Evolutionary conservation across 2,888 invertebrate species (phyloP), one percentile per base, ranked within the genome.

Genomic region (Hirtodrosophila histrioides): DNA sequence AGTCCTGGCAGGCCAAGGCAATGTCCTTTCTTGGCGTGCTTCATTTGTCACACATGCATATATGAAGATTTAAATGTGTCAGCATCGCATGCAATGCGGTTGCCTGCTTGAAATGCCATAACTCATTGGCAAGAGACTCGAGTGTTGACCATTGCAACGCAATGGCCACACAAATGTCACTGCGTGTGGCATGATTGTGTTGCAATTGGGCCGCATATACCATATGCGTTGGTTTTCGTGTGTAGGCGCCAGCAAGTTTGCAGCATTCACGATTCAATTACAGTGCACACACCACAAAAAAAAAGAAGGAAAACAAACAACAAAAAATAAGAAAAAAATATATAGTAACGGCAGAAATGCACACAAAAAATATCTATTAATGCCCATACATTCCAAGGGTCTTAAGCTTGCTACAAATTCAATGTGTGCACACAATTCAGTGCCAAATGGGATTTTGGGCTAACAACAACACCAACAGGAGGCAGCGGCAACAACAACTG

Each of bases 391-490:
- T 70, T 72, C 55, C 49, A 49, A 29, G 64, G 62, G 63, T 66
- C 77, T 76, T 85, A 82, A 82, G 82, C 79, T 72, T 46, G 63
- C 81, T 74, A 82, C 85, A 82, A 85, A 82, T 85, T 82, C 82
- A 82, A 82, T 82, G 82, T 85, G 77, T 57, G 77, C 85, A 79
- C 82, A 85, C 85, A 82, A 82, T 82, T 82, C 82, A 82, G 77
- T 82, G 86, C 77, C 85, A 82, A 82, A 82, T 82, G 82, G 82
- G 85, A 85, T 82, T 82, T 82, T 71, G 75, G 82, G 77, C 78
- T 64, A 69, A 63, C 71, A 72, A 43, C 39, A 57, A 11, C 33
- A 73, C 8, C 53, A 67, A 35, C 29, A 53, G 8, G 40, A 60
- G n/a, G 35, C 24, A 44, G 1, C 24, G 39, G 1, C 29, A 63